These are phyloP conservation scores for Pyrochroa serraticornis DNA, from an alignment of 2,888 invertebrate genomes.

Conservation along the genomic window DNA sequence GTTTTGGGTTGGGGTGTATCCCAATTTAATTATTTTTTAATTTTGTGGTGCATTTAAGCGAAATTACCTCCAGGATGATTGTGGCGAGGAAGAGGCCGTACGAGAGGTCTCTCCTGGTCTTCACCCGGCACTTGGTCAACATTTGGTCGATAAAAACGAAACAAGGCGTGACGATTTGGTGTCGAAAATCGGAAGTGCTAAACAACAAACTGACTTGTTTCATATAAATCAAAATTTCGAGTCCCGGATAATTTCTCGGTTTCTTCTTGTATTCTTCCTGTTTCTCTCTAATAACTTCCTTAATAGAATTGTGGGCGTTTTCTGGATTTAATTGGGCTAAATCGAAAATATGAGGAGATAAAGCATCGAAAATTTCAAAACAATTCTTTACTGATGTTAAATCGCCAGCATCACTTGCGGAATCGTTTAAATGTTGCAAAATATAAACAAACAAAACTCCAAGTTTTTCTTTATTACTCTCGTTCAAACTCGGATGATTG, in stretches of 20 bases:
- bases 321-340: conserved; percentile 74
- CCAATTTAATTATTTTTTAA: too few relatives aligned
- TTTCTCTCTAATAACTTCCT: conserved; percentile 77
- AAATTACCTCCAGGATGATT: conserved; percentile 73
- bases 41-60: too few relatives aligned
- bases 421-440: conserved; percentile 77
- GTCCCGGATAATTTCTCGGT: conserved; percentile 66
- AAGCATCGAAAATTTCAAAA: conserved; percentile 66
- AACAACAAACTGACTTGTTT: conserved; percentile 82
- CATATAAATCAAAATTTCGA: conserved; percentile 78
- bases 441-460: conserved; percentile 76
- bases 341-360: conserved; percentile 66
- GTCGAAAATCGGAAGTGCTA: conserved; percentile 89
- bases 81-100: conserved; percentile 79
- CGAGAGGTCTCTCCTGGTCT: conserved; percentile 70
- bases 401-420: conserved; percentile 58
- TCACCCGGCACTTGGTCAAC: conserved; percentile 68
- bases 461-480: conserved; percentile 78
- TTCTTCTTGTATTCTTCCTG: conserved; percentile 67
- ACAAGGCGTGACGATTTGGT: conserved; percentile 86
- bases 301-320: conserved; percentile 68
- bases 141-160: conserved; percentile 85
- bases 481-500: conserved; percentile 81
- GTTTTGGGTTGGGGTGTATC: too few relatives aligned
- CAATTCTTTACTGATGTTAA: conserved; percentile 59